These are phyloP conservation scores for Macrosoma leucophasiata DNA, from an alignment of 2,888 invertebrate species.

Conservation along the genomic window DNA sequence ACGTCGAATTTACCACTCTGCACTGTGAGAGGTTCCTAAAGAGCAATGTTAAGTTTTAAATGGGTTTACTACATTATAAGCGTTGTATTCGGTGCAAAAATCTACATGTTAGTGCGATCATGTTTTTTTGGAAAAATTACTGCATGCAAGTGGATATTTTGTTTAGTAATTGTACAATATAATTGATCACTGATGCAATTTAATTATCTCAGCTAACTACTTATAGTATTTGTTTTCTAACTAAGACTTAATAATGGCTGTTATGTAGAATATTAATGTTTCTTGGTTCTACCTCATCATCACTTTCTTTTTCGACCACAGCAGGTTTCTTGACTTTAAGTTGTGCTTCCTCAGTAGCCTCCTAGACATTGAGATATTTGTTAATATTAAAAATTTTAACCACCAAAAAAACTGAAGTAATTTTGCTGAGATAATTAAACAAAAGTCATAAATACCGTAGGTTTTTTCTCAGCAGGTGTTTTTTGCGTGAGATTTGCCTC, in stretches of 20 bases:
- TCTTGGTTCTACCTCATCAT: conserved; percentile 53
- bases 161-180: conserved; percentile 35
- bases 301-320: conserved; percentile 58
- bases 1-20: conserved; percentile 68
- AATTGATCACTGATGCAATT: too few relatives aligned
- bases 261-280: too few relatives aligned
- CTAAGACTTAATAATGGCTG: too few relatives aligned
- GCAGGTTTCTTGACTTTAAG: conserved; percentile 70
- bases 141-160: conserved; percentile 28
- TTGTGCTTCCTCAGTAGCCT: conserved; percentile 63
- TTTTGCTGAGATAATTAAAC: conserved; percentile 53
- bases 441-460: conserved; percentile 50
- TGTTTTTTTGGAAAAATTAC: too few relatives aligned
- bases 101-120: conserved; percentile 44
- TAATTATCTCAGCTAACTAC: conserved; percentile 51
- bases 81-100: conserved; percentile 35
- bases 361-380: conserved; percentile 39
- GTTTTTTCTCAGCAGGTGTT: conserved; percentile 69
- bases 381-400: conserved; percentile 2
- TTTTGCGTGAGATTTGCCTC: conserved; percentile 70
- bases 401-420: neutral
- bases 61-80: too few relatives aligned
- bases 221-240: conserved; percentile 7
- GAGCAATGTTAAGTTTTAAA: conserved; percentile 45
- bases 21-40: conserved; percentile 62